These are phyloP conservation scores for Dorcus parallelipipedus DNA, from an alignment of 2,888 invertebrate genomes.

Conservation along the genomic window DNA sequence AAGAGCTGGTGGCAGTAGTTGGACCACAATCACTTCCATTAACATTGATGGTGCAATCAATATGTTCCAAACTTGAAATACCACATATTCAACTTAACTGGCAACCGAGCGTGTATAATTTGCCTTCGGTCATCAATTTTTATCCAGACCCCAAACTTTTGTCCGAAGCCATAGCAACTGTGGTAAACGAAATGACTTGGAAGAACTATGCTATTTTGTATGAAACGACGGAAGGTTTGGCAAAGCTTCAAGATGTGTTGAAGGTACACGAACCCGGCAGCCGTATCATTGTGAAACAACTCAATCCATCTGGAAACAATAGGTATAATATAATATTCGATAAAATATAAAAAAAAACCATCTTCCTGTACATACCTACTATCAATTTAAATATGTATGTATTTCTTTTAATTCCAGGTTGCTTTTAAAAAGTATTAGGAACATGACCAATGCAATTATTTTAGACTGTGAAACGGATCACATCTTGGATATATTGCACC, in stretches of 20 bases:
- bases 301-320: slow-evolving; percentile 45
- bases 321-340: slow-evolving; percentile 19
- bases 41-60: slow-evolving; percentile 74
- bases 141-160: slow-evolving; percentile 67
- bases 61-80: slow-evolving; percentile 79
- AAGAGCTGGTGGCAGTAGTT: slow-evolving; percentile 75
- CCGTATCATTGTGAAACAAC: slow-evolving; percentile 61
- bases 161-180: slow-evolving; percentile 63
- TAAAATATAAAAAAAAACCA: too few relatives aligned
- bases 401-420: slow-evolving; percentile 50
- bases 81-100: slow-evolving; percentile 80
- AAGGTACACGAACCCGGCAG: slow-evolving; percentile 63
- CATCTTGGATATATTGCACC: slow-evolving; percentile 54
- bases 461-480: slow-evolving; percentile 70
- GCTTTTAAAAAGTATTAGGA: slow-evolving; percentile 71
- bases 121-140: slow-evolving; percentile 56
- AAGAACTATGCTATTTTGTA: slow-evolving; percentile 74
- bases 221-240: slow-evolving; percentile 70
- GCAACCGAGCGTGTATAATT: slow-evolving; percentile 50
- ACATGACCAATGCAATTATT: slow-evolving; percentile 68
- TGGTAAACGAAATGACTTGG: slow-evolving; percentile 72
- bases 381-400: too few relatives aligned
- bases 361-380: too few relatives aligned
- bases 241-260: slow-evolving; percentile 75
- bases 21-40: slow-evolving; percentile 69